phyloP scores from a whole-genome alignment of 2,888 invertebrate genomes.

The Ceraclea dissimilis region DNA sequence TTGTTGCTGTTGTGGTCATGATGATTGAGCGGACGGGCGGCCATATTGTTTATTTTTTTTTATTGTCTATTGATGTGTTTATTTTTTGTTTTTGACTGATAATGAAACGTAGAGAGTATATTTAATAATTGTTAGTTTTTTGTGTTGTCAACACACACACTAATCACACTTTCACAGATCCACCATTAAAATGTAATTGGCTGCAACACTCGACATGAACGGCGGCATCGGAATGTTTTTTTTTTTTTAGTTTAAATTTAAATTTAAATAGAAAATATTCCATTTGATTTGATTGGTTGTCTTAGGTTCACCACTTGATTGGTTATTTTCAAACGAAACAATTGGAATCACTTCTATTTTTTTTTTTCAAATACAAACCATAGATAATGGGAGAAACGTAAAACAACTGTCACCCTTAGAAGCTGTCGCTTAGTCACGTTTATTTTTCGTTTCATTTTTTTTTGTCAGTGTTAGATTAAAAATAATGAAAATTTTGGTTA shows the following conservation, averaged over 20 bases:
- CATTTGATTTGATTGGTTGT: neutral
- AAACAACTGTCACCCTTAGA: neutral
- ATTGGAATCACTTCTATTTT: neutral
- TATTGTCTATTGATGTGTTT: neutral
- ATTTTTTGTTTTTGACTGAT: neutral
- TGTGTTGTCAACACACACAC: neutral
- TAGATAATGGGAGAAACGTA: neutral
- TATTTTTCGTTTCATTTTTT: neutral
- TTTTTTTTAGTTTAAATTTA: neutral
- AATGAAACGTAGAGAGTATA: neutral
- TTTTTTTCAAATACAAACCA: neutral
- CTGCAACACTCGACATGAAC: neutral
- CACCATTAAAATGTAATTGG: neutral
- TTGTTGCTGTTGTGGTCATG: constrained; percentile 8
- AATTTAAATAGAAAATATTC: neutral
- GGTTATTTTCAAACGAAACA: too few relatives aligned
- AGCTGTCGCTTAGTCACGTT: neutral
- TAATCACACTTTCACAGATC: neutral
- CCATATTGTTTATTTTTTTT: constrained; percentile 18
- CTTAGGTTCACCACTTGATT: neutral
- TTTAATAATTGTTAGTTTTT: neutral
- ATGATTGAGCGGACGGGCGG: constrained; percentile 10
- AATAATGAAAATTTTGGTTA: neutral
- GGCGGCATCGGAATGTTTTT: neutral
- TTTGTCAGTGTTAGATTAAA: neutral